Evolutionary conservation across 2,797 vertebrate species (phyloP), one percentile per base, ranked within the genome.

Genomic region (Odontamblyopus rebecca): DNA sequence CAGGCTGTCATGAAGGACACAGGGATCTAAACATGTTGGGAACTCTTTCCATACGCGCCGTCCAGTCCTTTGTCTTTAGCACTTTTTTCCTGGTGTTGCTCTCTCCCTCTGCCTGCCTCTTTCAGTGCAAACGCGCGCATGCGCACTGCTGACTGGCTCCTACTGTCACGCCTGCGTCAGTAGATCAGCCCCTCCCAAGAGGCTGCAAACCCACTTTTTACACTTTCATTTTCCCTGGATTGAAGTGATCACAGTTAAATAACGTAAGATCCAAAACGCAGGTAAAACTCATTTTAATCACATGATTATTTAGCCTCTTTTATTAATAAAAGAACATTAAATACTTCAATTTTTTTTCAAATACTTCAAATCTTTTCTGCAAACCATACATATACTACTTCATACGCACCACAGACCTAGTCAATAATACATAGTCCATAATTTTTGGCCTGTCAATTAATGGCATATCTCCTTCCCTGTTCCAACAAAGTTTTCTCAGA

Each of bases 11-110:
- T n/a, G 73, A 76, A 63, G 60, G 69, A 74, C 44, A 30, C 29
- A 2, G n/a, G 65, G 71, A 77, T 29, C 35, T 9, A 4, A 44
- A 9, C 19, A 13, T 26, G 12, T 27, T 66, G 64, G 35, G 32
- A 61, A 56, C 71, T 71, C 41, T 62, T 30, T 78, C 59, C 70
- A 61, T 8, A 38, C 80, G 50, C 61, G 54, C 74, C 81, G 77
- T 77, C 80, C 78, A 76, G 79, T 89, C 89, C 92, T 94, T 94
- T 93, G 91, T 94, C 93, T 93, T 73, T 80, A 70, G 72, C 89
- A 92, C 85, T 93, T 92, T 91, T 85, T 81, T 85, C 88, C 89
- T 86, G 89, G 75, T 85, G 26, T 81, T 72, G 67, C 86, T 77
- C 56, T 70, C 63, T 44, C 63, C 76, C 65, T 75, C 77, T 73